Base-by-base conservation (phyloP, 2,797 vertebrate genomes). In the Falco concolor region DNA sequence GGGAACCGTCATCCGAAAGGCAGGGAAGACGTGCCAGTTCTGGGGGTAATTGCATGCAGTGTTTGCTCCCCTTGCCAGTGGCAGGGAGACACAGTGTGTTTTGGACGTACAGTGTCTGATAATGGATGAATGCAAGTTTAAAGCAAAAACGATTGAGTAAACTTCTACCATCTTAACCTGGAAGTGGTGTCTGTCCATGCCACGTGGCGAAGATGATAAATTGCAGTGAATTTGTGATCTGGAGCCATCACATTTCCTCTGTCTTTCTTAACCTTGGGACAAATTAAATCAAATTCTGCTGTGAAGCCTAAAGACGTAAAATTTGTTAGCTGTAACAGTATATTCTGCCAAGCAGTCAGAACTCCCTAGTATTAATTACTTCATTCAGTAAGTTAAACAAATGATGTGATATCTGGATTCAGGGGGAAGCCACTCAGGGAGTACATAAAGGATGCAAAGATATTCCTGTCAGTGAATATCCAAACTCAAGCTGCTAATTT, bases 221-320 rank as follows among this genome's bases (percentile, higher is more conserved):
- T 97, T 91, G 86, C 28, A 57, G 87, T 12, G 8, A 75, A 77
- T 96, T 34, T 10, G 93, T 93, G 97, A 91, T 84, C 84, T 91
- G 95, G 90, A 96, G 91, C 96, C 87, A 95, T 96, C 95, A 89
- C 70, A 87, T 84, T 90, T 91, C 81, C 84, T 84, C 76, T 19
- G 45, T 96, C 97, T 97, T 89, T 95, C 97, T 97, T 98, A 98
- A 98, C 97, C 97, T 98, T 98, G 98, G 95, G 97, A 98, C 94
- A 98, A 97, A 98, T 98, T 97, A 98, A 98, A 98, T 98, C 97
- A 97, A 97, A 96, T 94, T 94, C 97, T 95, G 90, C 93, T 27
- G 80, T 88, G 95, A 52, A 77, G 95, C 97, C 96, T 89, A 84
- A 95, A 98, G 97, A 97, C 96, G 96, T 97, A 96, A 98, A 97